Percentiles rank a stretch among this genome's conserved stretches.
phyloP scores from a whole-genome alignment of 2,113 vertebrate genomes.

The Arvicanthis niloticus region DNA sequence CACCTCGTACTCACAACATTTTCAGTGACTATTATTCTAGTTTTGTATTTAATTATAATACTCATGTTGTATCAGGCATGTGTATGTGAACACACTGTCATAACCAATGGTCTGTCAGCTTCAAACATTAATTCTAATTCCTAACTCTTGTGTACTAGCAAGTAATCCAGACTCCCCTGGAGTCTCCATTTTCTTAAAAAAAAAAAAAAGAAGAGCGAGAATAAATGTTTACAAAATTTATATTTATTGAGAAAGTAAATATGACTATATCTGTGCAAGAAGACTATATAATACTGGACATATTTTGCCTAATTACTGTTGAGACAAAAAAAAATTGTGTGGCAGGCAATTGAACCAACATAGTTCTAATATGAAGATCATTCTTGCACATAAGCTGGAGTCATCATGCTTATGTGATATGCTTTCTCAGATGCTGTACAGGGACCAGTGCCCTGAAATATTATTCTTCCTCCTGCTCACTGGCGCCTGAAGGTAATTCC shows the following conservation, averaged over 20 bases:
- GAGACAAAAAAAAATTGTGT: not conserved
- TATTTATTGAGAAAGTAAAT: not conserved
- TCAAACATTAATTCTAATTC: conserved; percentile 13
- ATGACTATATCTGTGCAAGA: not conserved
- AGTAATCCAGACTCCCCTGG: not conserved
- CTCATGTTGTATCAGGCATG: not conserved
- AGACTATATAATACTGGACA: not conserved
- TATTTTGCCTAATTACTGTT: not conserved
- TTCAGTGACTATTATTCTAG: not conserved
- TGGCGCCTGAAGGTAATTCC: conserved; percentile 65
- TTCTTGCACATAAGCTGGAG: not conserved
- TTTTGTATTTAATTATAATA: not conserved
- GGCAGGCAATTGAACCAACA: not conserved
- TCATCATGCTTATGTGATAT: not conserved
- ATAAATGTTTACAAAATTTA: not conserved
- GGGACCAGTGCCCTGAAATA: not conserved
- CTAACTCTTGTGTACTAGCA: not conserved
- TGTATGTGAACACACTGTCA: not conserved
- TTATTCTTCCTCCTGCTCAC: conserved; percentile 30
- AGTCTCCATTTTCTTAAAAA: not conserved
- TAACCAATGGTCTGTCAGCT: not conserved
- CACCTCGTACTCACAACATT: not conserved
- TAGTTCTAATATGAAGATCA: not conserved
- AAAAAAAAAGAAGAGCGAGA: not conserved
- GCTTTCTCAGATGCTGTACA: conserved; percentile 3